Conservation (phyloP, 2,888 invertebrate genomes). For the Anthoptus insignis region DNA sequence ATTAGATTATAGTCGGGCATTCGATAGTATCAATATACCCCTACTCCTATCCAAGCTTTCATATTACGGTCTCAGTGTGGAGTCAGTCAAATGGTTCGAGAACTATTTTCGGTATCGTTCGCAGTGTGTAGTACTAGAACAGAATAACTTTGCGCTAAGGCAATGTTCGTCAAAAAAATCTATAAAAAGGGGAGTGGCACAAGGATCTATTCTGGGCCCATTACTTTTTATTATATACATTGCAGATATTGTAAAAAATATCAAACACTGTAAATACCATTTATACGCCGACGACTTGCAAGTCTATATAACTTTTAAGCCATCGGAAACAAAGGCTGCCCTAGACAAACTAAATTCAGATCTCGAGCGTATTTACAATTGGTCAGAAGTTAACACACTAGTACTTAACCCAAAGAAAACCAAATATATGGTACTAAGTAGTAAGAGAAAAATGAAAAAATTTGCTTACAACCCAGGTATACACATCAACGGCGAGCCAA, state of each 20-base stretch:
- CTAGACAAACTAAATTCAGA: neutral
- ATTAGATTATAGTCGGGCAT: constrained; percentile 21
- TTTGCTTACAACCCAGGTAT: neutral
- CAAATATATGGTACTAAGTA: neutral
- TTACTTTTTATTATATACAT: neutral
- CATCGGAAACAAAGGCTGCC: neutral
- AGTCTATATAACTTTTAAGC: neutral
- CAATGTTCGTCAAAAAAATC: neutral
- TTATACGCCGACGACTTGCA: neutral
- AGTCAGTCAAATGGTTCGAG: neutral
- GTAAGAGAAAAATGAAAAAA: neutral
- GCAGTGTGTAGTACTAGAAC: neutral
- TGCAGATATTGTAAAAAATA: neutral
- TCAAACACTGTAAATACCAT: neutral
- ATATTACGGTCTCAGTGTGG: constrained; percentile 36
- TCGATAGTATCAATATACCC: constrained; percentile 39
- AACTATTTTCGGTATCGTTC: neutral
- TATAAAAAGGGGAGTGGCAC: neutral
- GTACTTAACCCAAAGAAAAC: neutral
- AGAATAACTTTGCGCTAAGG: neutral
- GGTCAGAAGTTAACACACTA: neutral
- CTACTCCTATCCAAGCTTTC: constrained; percentile 39
- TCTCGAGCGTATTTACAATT: neutral
- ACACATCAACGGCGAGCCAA: neutral
- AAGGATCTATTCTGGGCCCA: neutral